Conservation (phyloP, 2,888 invertebrate genomes). For the Rhagonycha lutea region DNA sequence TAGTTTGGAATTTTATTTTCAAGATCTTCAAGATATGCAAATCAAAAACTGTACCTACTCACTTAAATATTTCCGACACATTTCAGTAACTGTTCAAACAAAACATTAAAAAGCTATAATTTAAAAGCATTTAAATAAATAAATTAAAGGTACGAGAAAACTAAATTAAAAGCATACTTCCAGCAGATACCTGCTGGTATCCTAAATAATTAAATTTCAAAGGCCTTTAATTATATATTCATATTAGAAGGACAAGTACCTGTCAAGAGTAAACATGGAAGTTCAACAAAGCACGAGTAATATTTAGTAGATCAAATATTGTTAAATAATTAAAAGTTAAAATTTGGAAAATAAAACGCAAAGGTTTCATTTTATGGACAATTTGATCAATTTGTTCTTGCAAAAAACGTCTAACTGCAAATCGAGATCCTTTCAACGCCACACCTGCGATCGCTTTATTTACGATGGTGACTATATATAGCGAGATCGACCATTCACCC, state of each 20-base stretch:
- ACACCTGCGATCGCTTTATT: slow-evolving; percentile 44
- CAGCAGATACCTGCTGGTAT: neutral
- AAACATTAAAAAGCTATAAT: slow-evolving; percentile 1
- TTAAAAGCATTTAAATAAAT: neutral
- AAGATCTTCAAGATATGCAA: neutral
- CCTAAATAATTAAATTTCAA: neutral
- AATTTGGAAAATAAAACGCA: neutral
- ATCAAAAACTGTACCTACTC: neutral
- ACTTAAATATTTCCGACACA: neutral
- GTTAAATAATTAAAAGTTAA: neutral
- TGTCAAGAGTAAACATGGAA: neutral
- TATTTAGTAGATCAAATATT: neutral
- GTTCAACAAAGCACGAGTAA: neutral
- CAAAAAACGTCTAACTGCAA: slow-evolving; percentile 30
- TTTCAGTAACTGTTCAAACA: neutral
- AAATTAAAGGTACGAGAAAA: neutral
- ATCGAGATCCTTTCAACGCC: slow-evolving; percentile 40
- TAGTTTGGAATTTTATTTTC: neutral
- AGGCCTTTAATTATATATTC: neutral
- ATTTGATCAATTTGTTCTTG: slow-evolving; percentile 34
- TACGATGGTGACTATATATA: slow-evolving; percentile 41
- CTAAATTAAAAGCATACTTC: neutral
- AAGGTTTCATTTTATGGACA: neutral
- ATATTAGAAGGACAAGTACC: neutral
- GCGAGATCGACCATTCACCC: slow-evolving; percentile 37